Base-by-base conservation (phyloP, 2,797 vertebrate genomes). In the Danio aesculapii region DNA sequence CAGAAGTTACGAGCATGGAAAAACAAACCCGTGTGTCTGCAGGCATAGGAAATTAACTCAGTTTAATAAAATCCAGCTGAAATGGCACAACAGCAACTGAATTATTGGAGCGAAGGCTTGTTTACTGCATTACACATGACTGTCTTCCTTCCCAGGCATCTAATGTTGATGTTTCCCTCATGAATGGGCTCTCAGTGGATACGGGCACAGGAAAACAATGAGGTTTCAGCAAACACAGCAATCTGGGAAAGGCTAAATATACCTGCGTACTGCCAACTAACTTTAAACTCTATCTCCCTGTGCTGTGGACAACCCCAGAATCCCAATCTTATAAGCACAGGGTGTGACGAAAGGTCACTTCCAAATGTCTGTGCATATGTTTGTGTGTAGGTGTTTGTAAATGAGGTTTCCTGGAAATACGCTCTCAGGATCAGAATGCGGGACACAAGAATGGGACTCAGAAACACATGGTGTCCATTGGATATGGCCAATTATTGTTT, bases 71-170 rank as follows among this genome's bases (percentile, higher is more conserved):
- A 75, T 86, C 85, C 87, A 90, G 69, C 84, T 81, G 85, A 67
- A 63, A 59, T 81, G 85, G 63, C 82, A 63, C 19, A 78, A 75
- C 59, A 83, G 70, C 49, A 81, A 84, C 88, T 84, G 76, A 78
- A 84, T 77, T 72, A 81, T 74, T 75, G 80, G 55, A 14, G 14
- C 6, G 10, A 59, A 58, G 10, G 6, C 14, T 70, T 83, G 79
- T 85, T 88, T 81, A 83, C 85, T 88, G 84, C 73, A 92, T 91
- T 90, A 43, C 75, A 90, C 90, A 87, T 88, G 8, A 52, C 79
- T 57, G 70, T 19, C 2, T 50, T 69, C 11, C 43, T 62, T 57
- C 59, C 21, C 41, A 64, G 72, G 11, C 39, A 44, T 75, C 21
- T 21, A 67, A 43, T 61, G 17, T 46, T 62, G 74, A 6, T 8